Base-by-base conservation (phyloP, 2,888 invertebrate genomes). In the Drosophila phalerata region DNA sequence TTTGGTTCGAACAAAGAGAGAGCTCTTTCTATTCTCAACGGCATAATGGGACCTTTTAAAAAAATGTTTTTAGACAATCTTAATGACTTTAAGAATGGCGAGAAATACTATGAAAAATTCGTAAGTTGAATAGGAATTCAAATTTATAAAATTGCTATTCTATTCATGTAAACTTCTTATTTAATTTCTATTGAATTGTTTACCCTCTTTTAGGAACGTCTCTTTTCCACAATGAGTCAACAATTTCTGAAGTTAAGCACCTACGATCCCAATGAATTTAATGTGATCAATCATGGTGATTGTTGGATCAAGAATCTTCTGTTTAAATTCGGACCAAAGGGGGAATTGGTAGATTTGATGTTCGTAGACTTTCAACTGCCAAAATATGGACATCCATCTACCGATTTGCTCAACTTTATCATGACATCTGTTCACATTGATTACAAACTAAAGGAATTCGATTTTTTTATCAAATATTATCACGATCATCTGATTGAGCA, bases 351-450 rank as follows among this genome's bases (percentile, higher is more conserved):
- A 0, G 90, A 92, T 34, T 60, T 89, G 10, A 49, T 86, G 0
- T 89, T 91, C 47, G 88, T 92, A 11, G 92, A 92, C 53, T 91
- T 90, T 52, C 92, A 92, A 65, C 66, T 89, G 45, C 85, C 82
- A 0, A 88, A 86, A 67, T 92, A 81, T 62, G 88, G 89, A 0
- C 77, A 89, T 15, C 91, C 92, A 9, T 87, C 88, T 0, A 65
- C 85, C 15, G 92, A 92, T 70, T 63, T 92, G 15, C 76, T 85
- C 9, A 91, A 91, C 58, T 87, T 92, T 3, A 69, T 92, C 2
- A 66, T 92, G 32, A 85, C 92, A 1, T 92, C 92, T 0, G 79
- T 89, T 2, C 80, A 81, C 45, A 81, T 89, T 19, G 89, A 91
- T 34, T 68, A 86, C 19, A 92, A 92, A 73, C 51, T 91, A 0